Base-by-base conservation (phyloP, 2,888 invertebrate species). In the Amiota communis region DNA sequence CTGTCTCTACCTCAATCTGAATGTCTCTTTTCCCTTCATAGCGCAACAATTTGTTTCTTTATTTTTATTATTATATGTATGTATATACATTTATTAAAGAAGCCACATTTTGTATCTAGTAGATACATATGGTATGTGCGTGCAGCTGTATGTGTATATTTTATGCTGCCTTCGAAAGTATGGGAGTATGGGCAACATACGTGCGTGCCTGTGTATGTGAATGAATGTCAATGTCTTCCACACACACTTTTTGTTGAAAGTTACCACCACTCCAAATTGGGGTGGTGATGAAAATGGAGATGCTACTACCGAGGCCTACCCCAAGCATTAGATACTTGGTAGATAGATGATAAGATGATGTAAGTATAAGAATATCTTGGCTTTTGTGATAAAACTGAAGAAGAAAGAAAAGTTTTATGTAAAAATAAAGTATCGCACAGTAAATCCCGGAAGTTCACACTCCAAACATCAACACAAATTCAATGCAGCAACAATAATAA, bases 391-490 rank as follows among this genome's bases (percentile, higher is more conserved):
- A 71, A 51, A 65, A 64, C 53, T n/a, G 13, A 36, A 46, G 9
- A 13, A 46, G 46, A 64, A 46, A 64, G 46, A 64, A 36, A 13
- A 46, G 46, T 36, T 36, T 36, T 36, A 36, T 36, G 36, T 36
- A 46, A 47, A 65, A 49, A 65, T 48, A 48, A 48, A 48, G 48
- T 15, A 65, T 51, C 3, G 20, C 59, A 59, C 59, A 59, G 23
- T 48, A 71, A 71, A 71, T 71, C 71, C 71, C 71, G 71, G 71
- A 71, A 71, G 71, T 71, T 64, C 71, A 71, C 71, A 71, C 71
- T 71, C 71, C 63, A 71, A 56, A 70, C 70, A 47, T 36, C 36
- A 36, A 36, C 36, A 36, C 6, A 36, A 36, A 67, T 20, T 17
- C 47, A 48, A 49, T 15, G 47, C 65, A 67, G 67, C 67, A 47